phyloP scores from a whole-genome alignment of 2,888 invertebrate species.

The Eristalis intricaria region DNA sequence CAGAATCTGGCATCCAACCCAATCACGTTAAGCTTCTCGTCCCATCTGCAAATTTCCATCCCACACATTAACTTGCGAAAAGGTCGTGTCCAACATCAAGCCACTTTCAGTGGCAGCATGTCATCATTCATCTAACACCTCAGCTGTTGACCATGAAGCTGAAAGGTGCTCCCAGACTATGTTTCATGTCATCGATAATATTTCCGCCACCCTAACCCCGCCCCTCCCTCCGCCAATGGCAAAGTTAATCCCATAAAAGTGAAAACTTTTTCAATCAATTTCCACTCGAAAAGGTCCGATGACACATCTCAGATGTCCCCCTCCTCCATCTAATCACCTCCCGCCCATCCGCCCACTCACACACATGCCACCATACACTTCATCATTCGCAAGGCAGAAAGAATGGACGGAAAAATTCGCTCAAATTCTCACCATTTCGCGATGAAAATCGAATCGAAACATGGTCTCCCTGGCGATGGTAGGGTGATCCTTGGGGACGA shows the following conservation, averaged over 20 bases:
- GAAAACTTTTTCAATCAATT: conserved; percentile 68
- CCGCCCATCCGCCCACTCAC: background rate
- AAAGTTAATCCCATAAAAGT: conserved; percentile 52
- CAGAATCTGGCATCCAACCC: no score
- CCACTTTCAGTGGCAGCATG: conserved; percentile 45
- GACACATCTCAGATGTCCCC: conserved; percentile 51
- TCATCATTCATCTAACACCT: conserved; percentile 58
- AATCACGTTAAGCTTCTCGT: no score
- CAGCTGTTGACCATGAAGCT: conserved; percentile 35
- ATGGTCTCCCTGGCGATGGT: background rate
- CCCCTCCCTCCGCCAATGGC: background rate
- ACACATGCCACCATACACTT: conserved; percentile 13
- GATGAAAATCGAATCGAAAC: background rate
- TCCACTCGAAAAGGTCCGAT: conserved; percentile 55
- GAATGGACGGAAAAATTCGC: background rate
- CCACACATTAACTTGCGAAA: no score
- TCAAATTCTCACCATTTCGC: conserved; percentile 54
- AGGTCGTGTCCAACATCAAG: no score
- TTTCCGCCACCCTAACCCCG: background rate
- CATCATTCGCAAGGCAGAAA: background rate
- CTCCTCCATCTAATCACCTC: background rate
- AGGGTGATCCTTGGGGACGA: no score
- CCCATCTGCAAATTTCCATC: no score
- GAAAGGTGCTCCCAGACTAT: conserved; percentile 30
- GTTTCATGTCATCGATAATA: conserved; percentile 36